Evolutionary conservation across 2,113 vertebrate genomes (phyloP).

Genomic region (Phaethon lepturus): DNA sequence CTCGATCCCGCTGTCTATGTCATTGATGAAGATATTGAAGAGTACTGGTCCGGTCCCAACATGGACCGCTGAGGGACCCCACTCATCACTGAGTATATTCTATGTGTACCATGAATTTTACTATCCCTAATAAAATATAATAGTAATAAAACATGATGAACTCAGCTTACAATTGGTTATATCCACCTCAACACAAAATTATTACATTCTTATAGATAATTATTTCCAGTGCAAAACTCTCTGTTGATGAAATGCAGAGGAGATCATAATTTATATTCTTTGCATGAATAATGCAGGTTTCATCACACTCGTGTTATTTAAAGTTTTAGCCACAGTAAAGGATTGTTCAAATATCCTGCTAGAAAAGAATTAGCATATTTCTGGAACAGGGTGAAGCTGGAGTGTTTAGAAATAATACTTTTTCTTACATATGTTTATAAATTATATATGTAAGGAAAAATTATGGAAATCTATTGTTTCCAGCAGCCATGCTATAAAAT

Average conservation of each 20-base stretch:
- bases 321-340: neutral
- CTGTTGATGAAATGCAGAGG: neutral
- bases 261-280: neutral
- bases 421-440: neutral
- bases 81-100: no score
- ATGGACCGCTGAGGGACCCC: no score
- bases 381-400: neutral
- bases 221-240: neutral
- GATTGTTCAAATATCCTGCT: neutral
- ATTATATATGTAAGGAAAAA: neutral
- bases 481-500: neutral
- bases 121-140: neutral
- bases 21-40: no score
- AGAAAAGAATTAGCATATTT: neutral
- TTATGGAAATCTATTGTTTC: neutral
- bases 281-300: neutral
- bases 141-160: neutral
- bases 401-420: neutral
- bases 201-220: neutral
- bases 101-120: neutral
- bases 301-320: neutral
- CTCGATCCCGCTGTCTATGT: no score
- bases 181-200: neutral
- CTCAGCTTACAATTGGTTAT: neutral
- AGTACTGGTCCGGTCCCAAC: no score